phyloP scores from a whole-genome alignment of 2,888 invertebrate species.

The Rhopalosiphum nymphaeae region DNA sequence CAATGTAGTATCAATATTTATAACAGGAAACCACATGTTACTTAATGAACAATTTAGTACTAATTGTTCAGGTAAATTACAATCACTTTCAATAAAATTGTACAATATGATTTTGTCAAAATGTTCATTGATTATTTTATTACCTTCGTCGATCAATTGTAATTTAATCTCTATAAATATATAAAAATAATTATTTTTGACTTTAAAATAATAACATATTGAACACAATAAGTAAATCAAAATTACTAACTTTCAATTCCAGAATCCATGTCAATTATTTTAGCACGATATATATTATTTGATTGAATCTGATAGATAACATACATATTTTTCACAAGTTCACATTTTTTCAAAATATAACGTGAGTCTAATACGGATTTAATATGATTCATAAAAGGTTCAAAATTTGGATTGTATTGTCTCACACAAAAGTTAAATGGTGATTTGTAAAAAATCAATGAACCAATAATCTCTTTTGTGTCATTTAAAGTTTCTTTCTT shows the following conservation, averaged over 20 bases:
- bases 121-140: constrained; percentile 42
- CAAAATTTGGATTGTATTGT: constrained; percentile 46
- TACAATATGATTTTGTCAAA: constrained; percentile 42
- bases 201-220: background rate
- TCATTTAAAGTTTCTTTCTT: constrained; percentile 17
- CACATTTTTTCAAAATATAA: constrained; percentile 50
- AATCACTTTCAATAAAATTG: constrained; percentile 52
- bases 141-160: constrained; percentile 47
- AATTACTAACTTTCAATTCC: constrained; percentile 36
- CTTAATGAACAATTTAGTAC: constrained; percentile 49
- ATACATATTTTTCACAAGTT: constrained; percentile 55
- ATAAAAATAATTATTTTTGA: background rate
- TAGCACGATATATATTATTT: constrained; percentile 32
- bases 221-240: background rate
- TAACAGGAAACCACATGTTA: constrained; percentile 58
- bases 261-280: constrained; percentile 51
- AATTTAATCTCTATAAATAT: constrained; percentile 48
- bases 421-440: constrained; percentile 38
- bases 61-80: constrained; percentile 35
- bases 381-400: constrained; percentile 23
- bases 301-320: constrained; percentile 31
- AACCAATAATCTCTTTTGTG: constrained; percentile 12
- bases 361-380: constrained; percentile 5
- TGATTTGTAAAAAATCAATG: constrained; percentile 53
- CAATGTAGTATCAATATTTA: constrained; percentile 20